Percentiles rank a stretch among this genome's conserved stretches.
Evolutionary conservation across 2,888 invertebrate genomes (phyloP).

Genomic region (Lacanobia oleracea): DNA sequence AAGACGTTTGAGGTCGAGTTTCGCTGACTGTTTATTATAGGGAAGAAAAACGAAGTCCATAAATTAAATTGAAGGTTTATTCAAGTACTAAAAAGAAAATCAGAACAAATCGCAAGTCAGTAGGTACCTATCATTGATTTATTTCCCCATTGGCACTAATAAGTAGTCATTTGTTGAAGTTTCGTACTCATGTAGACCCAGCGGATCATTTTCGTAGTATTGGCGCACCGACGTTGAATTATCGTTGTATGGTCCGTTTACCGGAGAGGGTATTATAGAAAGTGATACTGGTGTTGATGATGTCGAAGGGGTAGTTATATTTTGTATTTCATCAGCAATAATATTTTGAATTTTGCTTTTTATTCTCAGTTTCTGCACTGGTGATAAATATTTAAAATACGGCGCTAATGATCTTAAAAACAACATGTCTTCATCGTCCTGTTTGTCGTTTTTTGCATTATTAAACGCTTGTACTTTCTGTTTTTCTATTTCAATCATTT

Average conservation of each 20-base stretch:
- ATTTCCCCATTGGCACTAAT: constrained; percentile 15
- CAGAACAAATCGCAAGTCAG: background rate
- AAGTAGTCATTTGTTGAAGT: constrained; percentile 13
- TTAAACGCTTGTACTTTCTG: background rate
- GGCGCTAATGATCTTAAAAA: background rate
- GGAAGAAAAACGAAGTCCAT: background rate
- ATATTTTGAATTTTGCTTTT: constrained; percentile 1
- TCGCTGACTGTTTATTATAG: background rate
- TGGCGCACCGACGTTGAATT: background rate
- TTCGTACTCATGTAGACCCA: constrained; percentile 11
- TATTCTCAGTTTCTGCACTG: background rate
- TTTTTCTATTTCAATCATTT: background rate
- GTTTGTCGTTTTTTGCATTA: background rate
- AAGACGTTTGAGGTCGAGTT: background rate
- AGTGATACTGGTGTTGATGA: background rate
- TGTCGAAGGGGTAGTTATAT: background rate
- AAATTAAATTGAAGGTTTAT: constrained; percentile 3
- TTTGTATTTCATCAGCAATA: constrained; percentile 4
- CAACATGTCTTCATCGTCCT: background rate
- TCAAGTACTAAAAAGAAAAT: background rate
- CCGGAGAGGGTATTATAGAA: background rate
- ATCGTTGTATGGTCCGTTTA: background rate
- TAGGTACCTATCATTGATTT: constrained; percentile 13
- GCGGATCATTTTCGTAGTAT: constrained; percentile 13
- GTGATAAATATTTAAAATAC: background rate